These are phyloP conservation scores for Drosophila tani DNA, from an alignment of 1,140 invertebrate species.

Conservation along the genomic window DNA sequence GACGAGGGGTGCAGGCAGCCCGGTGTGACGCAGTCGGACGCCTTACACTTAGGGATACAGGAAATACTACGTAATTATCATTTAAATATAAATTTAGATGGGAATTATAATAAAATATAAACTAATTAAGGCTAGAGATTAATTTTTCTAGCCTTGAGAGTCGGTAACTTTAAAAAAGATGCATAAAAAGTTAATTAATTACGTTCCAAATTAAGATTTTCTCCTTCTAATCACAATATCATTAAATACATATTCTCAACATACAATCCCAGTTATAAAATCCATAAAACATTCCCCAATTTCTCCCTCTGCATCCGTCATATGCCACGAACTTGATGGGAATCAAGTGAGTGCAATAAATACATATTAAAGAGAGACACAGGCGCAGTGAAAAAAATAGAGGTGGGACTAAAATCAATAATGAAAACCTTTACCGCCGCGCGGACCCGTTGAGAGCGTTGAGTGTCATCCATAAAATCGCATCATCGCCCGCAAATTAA, in stretches of 20 bases:
- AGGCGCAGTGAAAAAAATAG: constrained; percentile 8
- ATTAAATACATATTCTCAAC: not conserved
- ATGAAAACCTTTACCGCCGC: constrained; percentile 47
- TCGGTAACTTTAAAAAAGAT: too few relatives aligned
- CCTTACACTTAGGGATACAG: constrained; percentile 14
- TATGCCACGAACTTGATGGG: constrained; percentile 54
- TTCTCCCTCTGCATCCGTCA: constrained; percentile 31
- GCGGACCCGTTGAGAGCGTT: constrained; percentile 19
- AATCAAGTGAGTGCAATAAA: constrained; percentile 76
- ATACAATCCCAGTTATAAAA: not conserved
- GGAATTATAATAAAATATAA: not conserved
- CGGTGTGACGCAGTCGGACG: constrained; percentile 18
- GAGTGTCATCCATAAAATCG: constrained; percentile 60
- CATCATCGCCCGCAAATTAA: constrained; percentile 66
- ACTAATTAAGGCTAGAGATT: not conserved
- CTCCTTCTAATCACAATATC: not conserved
- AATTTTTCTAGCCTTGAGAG: too few relatives aligned
- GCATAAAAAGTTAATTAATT: not conserved
- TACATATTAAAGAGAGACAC: constrained; percentile 50
- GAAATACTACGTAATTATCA: not conserved
- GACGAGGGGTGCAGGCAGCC: constrained; percentile 16
- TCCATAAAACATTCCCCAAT: not conserved
- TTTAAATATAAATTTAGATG: not conserved
- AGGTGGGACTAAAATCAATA: constrained; percentile 67
- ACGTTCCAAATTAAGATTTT: not conserved